phyloP scores from a whole-genome alignment of 30 jellyfish, hydroid and myxozoan genomes.

The Euphysa ruthae region DNA sequence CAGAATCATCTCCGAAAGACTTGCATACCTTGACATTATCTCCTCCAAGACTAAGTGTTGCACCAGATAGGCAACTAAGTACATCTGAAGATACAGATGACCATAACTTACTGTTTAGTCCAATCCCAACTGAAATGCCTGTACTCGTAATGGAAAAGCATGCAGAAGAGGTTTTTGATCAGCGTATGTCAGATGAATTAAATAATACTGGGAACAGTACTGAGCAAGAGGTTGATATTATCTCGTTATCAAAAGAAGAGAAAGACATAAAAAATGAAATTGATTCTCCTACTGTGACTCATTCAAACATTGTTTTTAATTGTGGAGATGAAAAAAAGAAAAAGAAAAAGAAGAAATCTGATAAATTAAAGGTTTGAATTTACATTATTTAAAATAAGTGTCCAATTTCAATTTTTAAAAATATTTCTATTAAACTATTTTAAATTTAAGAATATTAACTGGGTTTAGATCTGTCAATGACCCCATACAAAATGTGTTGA shows the following conservation, averaged over 20 bases:
- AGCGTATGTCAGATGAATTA: background rate
- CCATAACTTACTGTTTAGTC: background rate
- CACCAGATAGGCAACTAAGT: too few species aligned
- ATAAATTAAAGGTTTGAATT: background rate
- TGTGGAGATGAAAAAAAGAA: constrained; percentile 28
- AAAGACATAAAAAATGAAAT: too few species aligned
- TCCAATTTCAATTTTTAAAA: too few species aligned
- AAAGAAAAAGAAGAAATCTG: constrained; percentile 28
- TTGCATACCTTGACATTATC: too few species aligned
- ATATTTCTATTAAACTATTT: too few species aligned
- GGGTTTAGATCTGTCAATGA: too few species aligned
- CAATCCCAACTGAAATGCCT: constrained; percentile 14
- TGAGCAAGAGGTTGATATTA: constrained; percentile 14
- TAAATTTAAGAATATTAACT: too few species aligned
- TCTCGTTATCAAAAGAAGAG: constrained; percentile 21
- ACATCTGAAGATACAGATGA: too few species aligned
- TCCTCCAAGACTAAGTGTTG: too few species aligned
- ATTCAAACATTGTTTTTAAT: background rate
- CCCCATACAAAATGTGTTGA: too few species aligned
- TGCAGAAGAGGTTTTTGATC: background rate
- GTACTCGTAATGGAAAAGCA: background rate
- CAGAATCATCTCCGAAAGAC: too few species aligned
- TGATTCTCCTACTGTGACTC: background rate
- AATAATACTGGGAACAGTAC: background rate
- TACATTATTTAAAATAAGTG: too few species aligned